Evolutionary conservation across 2,888 invertebrate genomes (phyloP).

Genomic region (Diplazon laetatorius): DNA sequence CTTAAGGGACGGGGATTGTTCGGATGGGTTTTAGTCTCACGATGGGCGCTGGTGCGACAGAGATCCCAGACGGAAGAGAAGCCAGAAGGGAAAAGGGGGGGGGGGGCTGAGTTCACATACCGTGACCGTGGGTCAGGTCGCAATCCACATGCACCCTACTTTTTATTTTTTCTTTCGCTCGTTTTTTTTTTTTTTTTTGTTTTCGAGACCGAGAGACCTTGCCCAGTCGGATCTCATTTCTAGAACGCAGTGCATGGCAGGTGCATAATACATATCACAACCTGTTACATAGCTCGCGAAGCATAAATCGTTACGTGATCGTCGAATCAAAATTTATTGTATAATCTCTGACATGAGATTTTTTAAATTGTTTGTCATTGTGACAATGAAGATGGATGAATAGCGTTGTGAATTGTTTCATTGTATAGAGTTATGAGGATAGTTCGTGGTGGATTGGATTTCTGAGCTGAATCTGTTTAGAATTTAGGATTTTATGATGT

Average conservation of each 20-base stretch:
- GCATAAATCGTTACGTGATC: conserved; percentile 18
- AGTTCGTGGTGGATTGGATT: too few species aligned
- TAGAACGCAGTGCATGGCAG: conserved; percentile 18
- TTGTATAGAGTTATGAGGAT: too few species aligned
- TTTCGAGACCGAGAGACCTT: conserved; percentile 18
- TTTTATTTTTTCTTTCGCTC: too few species aligned
- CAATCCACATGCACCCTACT: conserved; percentile 59
- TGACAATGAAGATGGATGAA: not conserved
- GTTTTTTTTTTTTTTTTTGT: conserved; percentile 64
- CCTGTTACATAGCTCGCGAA: conserved; percentile 16
- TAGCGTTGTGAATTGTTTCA: too few species aligned
- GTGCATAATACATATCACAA: conserved; percentile 12
- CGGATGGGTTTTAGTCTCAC: conserved; percentile 64
- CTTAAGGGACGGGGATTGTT: conserved; percentile 27
- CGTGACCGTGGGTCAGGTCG: conserved; percentile 72
- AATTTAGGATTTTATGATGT: too few species aligned
- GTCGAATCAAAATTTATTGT: not conserved
- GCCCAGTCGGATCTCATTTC: conserved; percentile 29
- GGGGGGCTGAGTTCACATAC: conserved; percentile 65
- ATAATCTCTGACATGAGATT: not conserved
- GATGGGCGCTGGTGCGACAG: conserved; percentile 58
- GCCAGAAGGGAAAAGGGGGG: conserved; percentile 51
- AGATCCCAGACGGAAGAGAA: conserved; percentile 50
- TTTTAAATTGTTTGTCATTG: not conserved
- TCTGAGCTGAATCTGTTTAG: too few species aligned